Conservation (phyloP, 1,140 invertebrate genomes). For the Asbolus verrucosus region DNA sequence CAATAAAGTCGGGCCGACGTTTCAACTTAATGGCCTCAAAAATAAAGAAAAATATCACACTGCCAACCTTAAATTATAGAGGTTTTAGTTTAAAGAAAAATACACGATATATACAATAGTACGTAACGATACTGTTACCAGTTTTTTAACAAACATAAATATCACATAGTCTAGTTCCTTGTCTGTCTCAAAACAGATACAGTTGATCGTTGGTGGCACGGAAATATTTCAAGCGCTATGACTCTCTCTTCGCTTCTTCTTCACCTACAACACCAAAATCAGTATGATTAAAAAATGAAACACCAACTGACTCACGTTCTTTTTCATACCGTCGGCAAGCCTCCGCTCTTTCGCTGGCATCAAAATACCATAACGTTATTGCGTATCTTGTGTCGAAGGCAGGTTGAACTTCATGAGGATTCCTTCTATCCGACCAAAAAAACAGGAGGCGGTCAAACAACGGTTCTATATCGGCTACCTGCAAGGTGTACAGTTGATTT, state of each 20-base stretch:
- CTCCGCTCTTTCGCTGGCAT: constrained; percentile 84
- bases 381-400: constrained; percentile 91
- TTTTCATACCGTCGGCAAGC: constrained; percentile 76
- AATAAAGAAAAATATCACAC: constrained; percentile 26
- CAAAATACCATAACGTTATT: constrained; percentile 97
- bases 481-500: constrained; percentile 55
- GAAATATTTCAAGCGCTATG: constrained; percentile 7
- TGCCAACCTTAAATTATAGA: constrained; percentile 19
- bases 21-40: constrained; percentile 4
- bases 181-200: constrained; percentile 25
- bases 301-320: constrained; percentile 66
- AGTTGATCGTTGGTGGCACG: constrained; percentile 31
- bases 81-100: constrained; percentile 9
- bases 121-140: constrained; percentile 29
- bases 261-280: background rate
- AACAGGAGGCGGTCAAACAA: constrained; percentile 94
- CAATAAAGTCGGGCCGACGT: too few species aligned
- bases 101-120: constrained; percentile 26
- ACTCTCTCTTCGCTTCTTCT: too few species aligned
- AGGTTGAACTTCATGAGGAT: constrained; percentile 97
- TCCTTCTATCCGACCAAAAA: constrained; percentile 97
- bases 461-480: constrained; percentile 93
- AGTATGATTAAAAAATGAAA: constrained; percentile 1
- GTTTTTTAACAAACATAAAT: constrained; percentile 29
- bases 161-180: constrained; percentile 30